phyloP scores from a whole-genome alignment of 2,113 vertebrate species.

The Opisthocomus hoazin region DNA sequence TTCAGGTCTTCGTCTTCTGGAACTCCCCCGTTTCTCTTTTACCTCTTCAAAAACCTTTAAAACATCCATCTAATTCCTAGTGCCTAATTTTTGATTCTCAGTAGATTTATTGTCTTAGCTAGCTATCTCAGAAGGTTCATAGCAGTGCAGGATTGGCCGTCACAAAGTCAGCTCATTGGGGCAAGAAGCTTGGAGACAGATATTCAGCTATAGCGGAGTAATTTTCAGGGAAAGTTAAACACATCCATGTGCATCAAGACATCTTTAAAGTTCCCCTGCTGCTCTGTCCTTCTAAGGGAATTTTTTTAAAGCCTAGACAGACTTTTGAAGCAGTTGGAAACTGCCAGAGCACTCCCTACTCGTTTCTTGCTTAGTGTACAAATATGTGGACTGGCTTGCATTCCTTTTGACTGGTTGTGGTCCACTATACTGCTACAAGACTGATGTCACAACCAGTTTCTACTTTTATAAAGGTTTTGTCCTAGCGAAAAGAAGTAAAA shows the following conservation, averaged over 20 bases:
- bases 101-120: neutral
- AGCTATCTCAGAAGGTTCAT: neutral
- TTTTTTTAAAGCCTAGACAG: neutral
- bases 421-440: neutral
- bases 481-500: neutral
- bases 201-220: neutral
- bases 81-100: neutral
- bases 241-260: too few species aligned
- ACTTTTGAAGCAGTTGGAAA: neutral
- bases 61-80: neutral
- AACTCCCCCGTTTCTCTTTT: neutral
- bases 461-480: neutral
- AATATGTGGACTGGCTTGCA: rapidly evolving
- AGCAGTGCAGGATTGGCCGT: neutral
- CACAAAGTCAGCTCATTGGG: neutral
- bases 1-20: neutral
- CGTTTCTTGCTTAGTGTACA: neutral
- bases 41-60: neutral
- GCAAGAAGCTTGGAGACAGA: neutral
- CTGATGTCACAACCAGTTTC: neutral
- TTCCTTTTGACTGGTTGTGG: neutral
- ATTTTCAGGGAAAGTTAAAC: neutral
- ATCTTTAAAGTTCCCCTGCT: neutral
- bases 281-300: neutral
- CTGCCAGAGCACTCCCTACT: neutral